Base-by-base conservation (phyloP, 2,888 invertebrate species). In the Agapostemon virescens region DNA sequence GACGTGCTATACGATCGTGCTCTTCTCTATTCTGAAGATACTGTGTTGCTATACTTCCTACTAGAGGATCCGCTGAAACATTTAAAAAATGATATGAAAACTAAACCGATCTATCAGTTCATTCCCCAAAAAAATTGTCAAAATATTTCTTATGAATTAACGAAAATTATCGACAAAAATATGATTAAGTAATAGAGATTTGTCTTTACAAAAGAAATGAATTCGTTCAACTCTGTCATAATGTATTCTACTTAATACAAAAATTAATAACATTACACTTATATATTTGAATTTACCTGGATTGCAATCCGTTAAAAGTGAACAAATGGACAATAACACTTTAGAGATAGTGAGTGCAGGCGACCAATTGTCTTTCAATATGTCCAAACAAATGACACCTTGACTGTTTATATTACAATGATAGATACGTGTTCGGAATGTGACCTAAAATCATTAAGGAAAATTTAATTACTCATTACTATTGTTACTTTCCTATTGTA, bases 371-470 rank as follows among this genome's bases (percentile, higher is more conserved):
- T 99, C 98, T 94, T 99, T 98, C 88, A 98, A 95, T 90, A 99
- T 98, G 93, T 99, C 99, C 94, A 99, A 95, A 93, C 99, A 99
- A 93, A 99, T 99, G 81, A 98, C 98, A 81, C 99, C 99, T 94
- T 98, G 98, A 93, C 98, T 98, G 95, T 99, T 99, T 93, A 99
- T 99, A 94, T 99, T 99, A 95, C 99, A 99, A 93, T 99, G 99
- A 93, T 99, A 99, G 93, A 99, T 99, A 92, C 99, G 96, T 85
- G 99, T 99, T 85, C 97, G 95, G 94, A 98, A 98, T 91, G 97
- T 96, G 79, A 96, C 96, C 96, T 96, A 92, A 42, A 72, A 85
- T 26, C 13, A 36, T 68, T 68, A 26, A n/a, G 49, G n/a, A 80
- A 76, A 26, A 58, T 58, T 78, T 58, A 71, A 61, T 72, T 66